Evolutionary conservation across 2,113 vertebrate species (phyloP).

Genomic region (Polypterus bichir): DNA sequence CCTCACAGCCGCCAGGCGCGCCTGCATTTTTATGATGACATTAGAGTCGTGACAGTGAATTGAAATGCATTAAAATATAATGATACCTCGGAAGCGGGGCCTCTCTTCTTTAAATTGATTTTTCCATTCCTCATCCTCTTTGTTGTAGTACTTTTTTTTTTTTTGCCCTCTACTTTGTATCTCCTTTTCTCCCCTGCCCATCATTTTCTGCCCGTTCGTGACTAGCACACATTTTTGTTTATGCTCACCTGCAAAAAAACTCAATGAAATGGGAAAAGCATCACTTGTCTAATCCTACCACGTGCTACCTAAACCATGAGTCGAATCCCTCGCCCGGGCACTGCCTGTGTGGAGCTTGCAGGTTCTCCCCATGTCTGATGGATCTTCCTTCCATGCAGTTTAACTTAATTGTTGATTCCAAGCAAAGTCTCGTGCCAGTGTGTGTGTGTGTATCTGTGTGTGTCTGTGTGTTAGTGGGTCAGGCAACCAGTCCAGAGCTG

Average conservation of each 20-base stretch:
- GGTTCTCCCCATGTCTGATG: no score
- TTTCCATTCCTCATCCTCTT: background rate
- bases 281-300: background rate
- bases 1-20: background rate
- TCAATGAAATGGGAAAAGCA: background rate
- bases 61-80: constrained; percentile 14
- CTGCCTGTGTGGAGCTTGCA: no score
- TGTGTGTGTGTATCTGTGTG: no score
- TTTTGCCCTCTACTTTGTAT: background rate
- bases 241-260: background rate
- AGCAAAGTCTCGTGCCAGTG: no score
- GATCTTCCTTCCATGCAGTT: no score
- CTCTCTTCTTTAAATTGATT: background rate
- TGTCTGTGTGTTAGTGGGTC: no score
- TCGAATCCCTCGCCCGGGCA: no score
- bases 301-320: no score
- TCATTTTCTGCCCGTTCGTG: background rate
- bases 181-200: background rate
- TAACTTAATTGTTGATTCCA: no score
- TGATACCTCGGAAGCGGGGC: background rate
- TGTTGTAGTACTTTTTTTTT: background rate
- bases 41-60: background rate
- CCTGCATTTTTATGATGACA: constrained; percentile 14
- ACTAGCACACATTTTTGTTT: background rate
- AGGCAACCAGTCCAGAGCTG: no score